Percentiles rank a stretch among this genome's conserved stretches.
Conservation (phyloP, 2,797 vertebrate species). For the Psittacula derbiana region DNA sequence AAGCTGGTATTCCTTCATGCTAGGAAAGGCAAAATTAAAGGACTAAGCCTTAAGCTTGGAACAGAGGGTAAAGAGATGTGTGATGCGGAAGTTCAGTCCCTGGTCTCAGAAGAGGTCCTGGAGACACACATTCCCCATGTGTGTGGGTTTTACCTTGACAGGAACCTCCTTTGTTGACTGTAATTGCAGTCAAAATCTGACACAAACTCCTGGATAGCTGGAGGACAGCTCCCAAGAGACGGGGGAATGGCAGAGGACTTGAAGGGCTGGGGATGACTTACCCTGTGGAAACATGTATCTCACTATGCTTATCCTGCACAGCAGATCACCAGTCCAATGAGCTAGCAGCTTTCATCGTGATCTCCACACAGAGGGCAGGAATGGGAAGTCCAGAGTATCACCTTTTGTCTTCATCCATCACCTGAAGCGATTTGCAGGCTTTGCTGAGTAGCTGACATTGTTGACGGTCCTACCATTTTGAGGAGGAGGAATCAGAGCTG, state of each 20-base stretch:
- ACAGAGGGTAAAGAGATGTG: neutral
- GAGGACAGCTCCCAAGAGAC: neutral
- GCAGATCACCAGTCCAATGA: neutral
- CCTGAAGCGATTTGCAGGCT: neutral
- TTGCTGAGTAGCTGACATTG: neutral
- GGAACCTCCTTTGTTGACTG: neutral
- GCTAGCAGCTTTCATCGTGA: neutral
- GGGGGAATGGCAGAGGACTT: neutral
- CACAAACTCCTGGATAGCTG: neutral
- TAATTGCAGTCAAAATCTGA: neutral
- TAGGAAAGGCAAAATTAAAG: neutral
- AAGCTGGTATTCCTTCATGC: neutral
- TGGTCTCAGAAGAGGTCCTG: neutral
- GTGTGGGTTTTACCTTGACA: neutral
- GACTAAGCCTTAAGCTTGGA: neutral
- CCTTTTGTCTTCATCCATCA: neutral
- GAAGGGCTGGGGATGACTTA: rapidly evolving
- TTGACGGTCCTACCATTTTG: rapidly evolving
- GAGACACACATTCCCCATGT: rapidly evolving
- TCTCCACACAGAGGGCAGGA: neutral
- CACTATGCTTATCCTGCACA: neutral
- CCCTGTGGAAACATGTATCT: neutral
- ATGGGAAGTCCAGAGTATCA: neutral
- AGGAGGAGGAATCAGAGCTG: neutral
- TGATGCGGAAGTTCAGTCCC: neutral